A percentile compares a stretch with the other conserved stretches of the same genome.
phyloP scores from a whole-genome alignment of 2,797 vertebrate genomes.

The Acridotheres tristis region DNA sequence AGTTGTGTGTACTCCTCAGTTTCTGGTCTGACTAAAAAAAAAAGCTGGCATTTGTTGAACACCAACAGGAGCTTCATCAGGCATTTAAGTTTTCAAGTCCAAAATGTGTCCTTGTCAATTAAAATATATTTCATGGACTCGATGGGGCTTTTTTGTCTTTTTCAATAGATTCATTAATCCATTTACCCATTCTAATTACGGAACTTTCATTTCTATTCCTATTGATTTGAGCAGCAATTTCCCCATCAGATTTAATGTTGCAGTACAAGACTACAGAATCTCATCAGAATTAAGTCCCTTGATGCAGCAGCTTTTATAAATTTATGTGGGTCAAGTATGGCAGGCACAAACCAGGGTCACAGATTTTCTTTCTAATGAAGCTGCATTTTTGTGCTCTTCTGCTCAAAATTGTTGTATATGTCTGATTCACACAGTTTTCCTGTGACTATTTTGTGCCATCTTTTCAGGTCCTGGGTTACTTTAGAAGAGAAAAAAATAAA shows the following conservation, averaged over 20 bases:
- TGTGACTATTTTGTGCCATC: background rate
- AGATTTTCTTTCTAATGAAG: background rate
- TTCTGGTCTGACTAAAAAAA: background rate
- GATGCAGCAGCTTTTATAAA: constrained; percentile 8
- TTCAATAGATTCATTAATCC: background rate
- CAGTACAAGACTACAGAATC: background rate
- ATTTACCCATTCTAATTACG: background rate
- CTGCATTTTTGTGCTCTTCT: background rate
- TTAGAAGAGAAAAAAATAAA: background rate
- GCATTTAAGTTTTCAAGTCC: background rate
- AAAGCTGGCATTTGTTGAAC: background rate
- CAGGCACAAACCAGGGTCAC: background rate
- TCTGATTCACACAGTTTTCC: background rate
- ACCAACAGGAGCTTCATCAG: background rate
- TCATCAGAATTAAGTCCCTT: background rate
- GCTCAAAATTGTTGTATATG: background rate
- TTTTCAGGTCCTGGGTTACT: background rate
- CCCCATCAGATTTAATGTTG: constrained; percentile 1
- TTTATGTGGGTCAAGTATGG: background rate
- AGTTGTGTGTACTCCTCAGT: background rate
- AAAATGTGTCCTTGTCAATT: background rate
- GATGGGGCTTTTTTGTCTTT: background rate
- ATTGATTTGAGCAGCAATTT: constrained; percentile 19
- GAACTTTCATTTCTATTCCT: constrained; percentile 17
- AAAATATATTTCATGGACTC: background rate